Conservation (phyloP, 2,888 invertebrate genomes). For the Homarus gammarus region DNA sequence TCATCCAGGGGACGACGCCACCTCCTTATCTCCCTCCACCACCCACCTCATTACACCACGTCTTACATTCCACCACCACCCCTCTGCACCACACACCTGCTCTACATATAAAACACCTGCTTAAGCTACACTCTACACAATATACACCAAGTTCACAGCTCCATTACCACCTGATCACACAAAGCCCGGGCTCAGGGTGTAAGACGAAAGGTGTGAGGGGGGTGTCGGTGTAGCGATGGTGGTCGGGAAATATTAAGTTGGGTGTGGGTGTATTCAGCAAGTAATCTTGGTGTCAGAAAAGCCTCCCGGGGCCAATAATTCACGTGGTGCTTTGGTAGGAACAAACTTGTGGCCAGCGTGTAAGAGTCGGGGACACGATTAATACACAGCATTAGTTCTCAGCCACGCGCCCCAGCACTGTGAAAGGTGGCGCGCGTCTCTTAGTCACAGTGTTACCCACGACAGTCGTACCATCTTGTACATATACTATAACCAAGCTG, state of each 20-base stretch:
- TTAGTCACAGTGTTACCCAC: no score
- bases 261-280: background rate
- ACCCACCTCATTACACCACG: no score
- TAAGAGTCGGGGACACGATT: background rate
- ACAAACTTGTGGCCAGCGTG: background rate
- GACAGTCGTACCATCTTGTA: no score
- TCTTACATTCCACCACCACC: conserved; percentile 1
- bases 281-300: background rate
- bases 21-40: background rate
- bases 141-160: no score
- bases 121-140: no score
- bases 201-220: no score
- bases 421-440: no score
- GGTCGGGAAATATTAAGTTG: background rate
- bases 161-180: no score
- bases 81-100: background rate
- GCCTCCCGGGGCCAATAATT: background rate
- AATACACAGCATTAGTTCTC: background rate
- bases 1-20: background rate
- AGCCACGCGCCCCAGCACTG: background rate
- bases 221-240: background rate
- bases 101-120: background rate
- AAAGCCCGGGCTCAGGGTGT: no score
- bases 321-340: background rate
- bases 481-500: no score